Evolutionary conservation across 64 coral and sea anemone genomes (phyloP), one percentile per base, ranked within the genome.

Genomic region (Exaiptasia diaphana): DNA sequence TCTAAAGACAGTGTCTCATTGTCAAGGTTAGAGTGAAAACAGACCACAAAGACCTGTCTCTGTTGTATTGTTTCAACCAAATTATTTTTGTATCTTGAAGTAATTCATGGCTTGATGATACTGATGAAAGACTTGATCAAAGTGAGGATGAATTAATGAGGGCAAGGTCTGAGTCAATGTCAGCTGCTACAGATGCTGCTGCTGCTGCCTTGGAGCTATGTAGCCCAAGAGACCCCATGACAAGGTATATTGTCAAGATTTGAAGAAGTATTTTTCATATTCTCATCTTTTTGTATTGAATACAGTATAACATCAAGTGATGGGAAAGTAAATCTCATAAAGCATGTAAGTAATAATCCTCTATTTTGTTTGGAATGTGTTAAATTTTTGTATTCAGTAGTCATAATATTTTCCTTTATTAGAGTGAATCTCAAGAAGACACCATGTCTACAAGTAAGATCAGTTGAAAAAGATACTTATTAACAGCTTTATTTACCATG

Each of bases 201-300:
- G 75, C 81, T 1, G 81, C 90, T 55, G 95, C 90, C 0, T 59
- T 99, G n/a, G 90, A 90, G 1, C 81, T 88, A 3, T 89, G 85
- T 61, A 71, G 75, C 15, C 95, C 87, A 14, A 80, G 36, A 44
- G 87, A 90, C 21, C 64, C 22, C 36, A 64, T 85, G 36, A 18
- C 86, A 23, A 90, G 81, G 91, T 89, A 79, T 46, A 25, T 26
- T 29, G 25, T 24, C 45, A 13, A 41, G 7, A 71, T 6, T 12
- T 4, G 5, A 11, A 67, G 10, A n/a, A n/a, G n/a, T n/a, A 1
- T 3, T 3, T 53, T 14, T 53, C 9, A 14, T 60, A 0, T 20
- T 20, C 2, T 10, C 31, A 2, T 33, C 23, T 32, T 64, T 64
- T 5, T 34, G 32, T 65, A 17, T 18, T 65, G 5, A 20, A 8